A percentile compares a stretch with the other conserved stretches of the same genome.
Conservation (phyloP, 2,888 invertebrate genomes). For the Microctonus aethiopoides region DNA sequence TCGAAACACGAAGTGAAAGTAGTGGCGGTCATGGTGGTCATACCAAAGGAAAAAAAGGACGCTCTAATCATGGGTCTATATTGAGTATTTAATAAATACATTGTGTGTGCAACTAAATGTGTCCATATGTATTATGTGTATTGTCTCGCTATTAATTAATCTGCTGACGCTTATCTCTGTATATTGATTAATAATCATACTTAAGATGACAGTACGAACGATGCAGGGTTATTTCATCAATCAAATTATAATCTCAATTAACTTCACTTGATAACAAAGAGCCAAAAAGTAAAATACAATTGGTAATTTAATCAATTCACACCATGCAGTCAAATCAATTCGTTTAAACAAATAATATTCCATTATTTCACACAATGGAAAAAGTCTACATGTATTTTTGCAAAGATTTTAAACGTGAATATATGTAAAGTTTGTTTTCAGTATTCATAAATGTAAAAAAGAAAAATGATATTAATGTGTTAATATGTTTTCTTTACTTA, state of each 20-base stretch:
- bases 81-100: conserved; percentile 62
- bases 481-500: too few species aligned
- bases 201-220: conserved; percentile 25
- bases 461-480: too few species aligned
- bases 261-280: background rate
- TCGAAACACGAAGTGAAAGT: conserved; percentile 46
- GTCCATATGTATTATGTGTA: conserved; percentile 8
- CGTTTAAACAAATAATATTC: background rate
- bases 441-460: too few species aligned
- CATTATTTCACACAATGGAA: background rate
- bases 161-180: background rate
- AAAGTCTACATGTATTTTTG: background rate
- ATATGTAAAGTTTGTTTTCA: background rate
- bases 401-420: background rate
- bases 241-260: background rate
- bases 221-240: conserved; percentile 25
- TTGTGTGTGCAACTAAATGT: conserved; percentile 35
- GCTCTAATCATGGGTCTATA: conserved; percentile 62
- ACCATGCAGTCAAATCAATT: background rate
- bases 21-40: conserved; percentile 37
- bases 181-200: conserved; percentile 18
- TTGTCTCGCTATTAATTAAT: background rate
- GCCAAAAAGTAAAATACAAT: background rate
- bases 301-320: background rate
- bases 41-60: conserved; percentile 48